These are phyloP conservation scores for Piezodorus guildinii DNA, from an alignment of 1,140 invertebrate genomes.

Conservation along the genomic window DNA sequence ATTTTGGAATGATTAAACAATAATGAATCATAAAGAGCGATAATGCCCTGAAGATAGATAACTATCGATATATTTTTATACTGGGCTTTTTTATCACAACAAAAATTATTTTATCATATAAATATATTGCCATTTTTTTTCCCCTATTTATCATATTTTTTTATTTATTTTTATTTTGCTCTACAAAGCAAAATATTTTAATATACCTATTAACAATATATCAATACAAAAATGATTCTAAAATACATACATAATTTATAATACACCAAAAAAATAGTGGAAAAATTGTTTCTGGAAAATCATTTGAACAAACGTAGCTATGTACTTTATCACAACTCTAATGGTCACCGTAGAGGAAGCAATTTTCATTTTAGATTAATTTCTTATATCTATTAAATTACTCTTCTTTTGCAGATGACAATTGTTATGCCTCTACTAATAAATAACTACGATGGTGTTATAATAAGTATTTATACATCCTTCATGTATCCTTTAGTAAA, in stretches of 20 bases:
- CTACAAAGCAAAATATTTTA: not conserved
- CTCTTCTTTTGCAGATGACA: not conserved
- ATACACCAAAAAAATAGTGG: not conserved
- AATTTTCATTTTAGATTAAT: not conserved
- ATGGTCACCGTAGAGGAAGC: not conserved
- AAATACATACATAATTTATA: constrained; percentile 5
- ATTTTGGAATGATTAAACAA: constrained; percentile 10
- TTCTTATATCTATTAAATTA: not conserved
- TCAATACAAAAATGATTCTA: constrained; percentile 7
- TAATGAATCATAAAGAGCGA: not conserved
- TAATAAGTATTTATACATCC: too few relatives aligned
- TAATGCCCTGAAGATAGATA: not conserved
- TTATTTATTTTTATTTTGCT: not conserved
- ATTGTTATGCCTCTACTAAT: not conserved
- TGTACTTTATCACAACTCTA: not conserved
- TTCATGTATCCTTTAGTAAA: too few relatives aligned
- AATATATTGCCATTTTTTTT: constrained; percentile 8
- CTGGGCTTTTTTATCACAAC: not conserved
- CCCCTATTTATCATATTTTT: too few relatives aligned
- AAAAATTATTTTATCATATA: not conserved
- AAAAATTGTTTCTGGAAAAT: not conserved
- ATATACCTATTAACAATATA: not conserved
- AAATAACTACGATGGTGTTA: not conserved
- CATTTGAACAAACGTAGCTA: not conserved
- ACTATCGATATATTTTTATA: not conserved